Base-by-base conservation (phyloP, 1,140 invertebrate species). In the Drosophila sp. region DNA sequence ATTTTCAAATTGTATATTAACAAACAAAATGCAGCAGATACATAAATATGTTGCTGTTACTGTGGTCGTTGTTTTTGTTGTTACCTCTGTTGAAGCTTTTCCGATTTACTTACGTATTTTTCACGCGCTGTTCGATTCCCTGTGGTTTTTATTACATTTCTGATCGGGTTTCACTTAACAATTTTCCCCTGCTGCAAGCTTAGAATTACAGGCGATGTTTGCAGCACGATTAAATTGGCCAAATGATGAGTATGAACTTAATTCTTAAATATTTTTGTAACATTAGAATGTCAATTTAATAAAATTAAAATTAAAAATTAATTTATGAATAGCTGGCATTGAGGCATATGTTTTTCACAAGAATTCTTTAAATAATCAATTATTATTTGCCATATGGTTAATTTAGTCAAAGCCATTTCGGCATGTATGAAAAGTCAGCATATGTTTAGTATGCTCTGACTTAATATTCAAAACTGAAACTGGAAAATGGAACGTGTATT, bases 1-100 rank as follows among this genome's bases (percentile, higher is more conserved):
- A 73, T 67, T 72, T 73, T 38, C 56, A 46, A n/a, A 69, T 38
- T 45, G 27, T 50, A 53, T 45, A 45, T 27, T 40, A 56, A 27
- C 53, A 54, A 18, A 53, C 50, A 56, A 25, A 40, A 18, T 43
- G 3, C 36, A n/a, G n/a, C n/a, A n/a, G n/a, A 13, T 65, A 13
- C 48, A 41, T 11, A 38, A 21, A 21, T 21, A 21, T 21, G 21
- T 21, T 21, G 21, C 21, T 21, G 21, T 21, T 21, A 4, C 4
- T 21, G 21, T 21, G 1, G 4, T 21, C 4, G 4, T 21, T 21
- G 21, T 21, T 45, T 32, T 21, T 32, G 11, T 32, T 59, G 9
- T 32, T 48, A 21, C 34, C 16, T 34, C 57, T 21, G 38, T 46
- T 58, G 36, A 29, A 65, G 51, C 32, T 65, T 32, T 66, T 57